Conservation (phyloP, 2,797 vertebrate genomes). For the Eulemur mongoz region DNA sequence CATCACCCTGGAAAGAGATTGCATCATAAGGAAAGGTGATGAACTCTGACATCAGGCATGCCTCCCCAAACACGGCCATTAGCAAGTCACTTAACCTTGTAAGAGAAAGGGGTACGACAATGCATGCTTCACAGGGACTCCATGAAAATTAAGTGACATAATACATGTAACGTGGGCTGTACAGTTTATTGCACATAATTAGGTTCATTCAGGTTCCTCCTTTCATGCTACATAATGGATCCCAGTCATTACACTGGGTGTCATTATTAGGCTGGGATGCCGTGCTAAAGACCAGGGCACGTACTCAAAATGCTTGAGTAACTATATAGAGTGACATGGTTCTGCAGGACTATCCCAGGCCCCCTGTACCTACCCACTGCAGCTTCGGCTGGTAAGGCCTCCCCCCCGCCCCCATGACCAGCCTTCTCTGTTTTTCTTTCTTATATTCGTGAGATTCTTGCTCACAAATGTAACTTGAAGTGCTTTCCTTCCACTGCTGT, state of each 20-base stretch:
- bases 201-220: background rate
- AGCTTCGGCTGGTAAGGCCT: background rate
- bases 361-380: background rate
- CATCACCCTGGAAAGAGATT: background rate
- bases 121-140: background rate
- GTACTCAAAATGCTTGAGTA: background rate
- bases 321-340: background rate
- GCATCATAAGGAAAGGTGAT: background rate
- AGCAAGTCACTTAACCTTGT: background rate
- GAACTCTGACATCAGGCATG: background rate
- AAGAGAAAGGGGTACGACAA: background rate
- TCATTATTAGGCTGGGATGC: background rate
- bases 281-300: background rate
- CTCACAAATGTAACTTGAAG: background rate
- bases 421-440: background rate
- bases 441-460: background rate
- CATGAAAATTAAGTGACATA: background rate
- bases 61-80: background rate
- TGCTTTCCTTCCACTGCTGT: background rate
- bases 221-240: background rate
- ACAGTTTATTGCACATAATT: background rate
- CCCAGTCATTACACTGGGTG: background rate
- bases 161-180: rapidly evolving
- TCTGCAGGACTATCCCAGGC: background rate
- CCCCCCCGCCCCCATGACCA: rapidly evolving